Percentiles rank a stretch among this genome's conserved stretches.
Conservation (phyloP, 1,140 invertebrate genomes). For the Bombus pyrosoma region DNA sequence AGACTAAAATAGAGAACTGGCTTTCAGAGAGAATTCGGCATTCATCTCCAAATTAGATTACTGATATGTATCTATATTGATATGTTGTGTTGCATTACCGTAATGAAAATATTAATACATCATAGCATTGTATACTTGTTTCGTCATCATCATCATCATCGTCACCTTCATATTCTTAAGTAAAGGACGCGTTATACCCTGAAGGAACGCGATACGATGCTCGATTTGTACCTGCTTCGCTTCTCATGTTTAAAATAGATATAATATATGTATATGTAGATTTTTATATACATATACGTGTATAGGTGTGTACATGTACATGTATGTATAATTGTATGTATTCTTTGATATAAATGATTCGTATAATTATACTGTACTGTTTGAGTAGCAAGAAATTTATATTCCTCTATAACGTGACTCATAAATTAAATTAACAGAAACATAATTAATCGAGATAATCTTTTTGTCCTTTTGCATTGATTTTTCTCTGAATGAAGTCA, state of each 20-base stretch:
- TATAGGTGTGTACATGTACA: not conserved
- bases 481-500: not conserved
- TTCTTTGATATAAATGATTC: not conserved
- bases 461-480: too few species aligned
- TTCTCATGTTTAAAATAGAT: conserved; percentile 48
- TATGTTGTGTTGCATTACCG: conserved; percentile 61
- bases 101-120: conserved; percentile 67
- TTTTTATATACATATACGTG: conserved; percentile 2
- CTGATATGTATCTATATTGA: conserved; percentile 68
- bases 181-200: conserved; percentile 60
- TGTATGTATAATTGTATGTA: not conserved
- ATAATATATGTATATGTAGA: conserved; percentile 16
- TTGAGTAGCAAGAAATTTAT: not conserved
- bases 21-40: conserved; percentile 49
- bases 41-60: conserved; percentile 50
- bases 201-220: conserved; percentile 62
- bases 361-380: not conserved
- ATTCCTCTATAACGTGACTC: not conserved
- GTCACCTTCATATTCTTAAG: conserved; percentile 27
- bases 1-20: conserved; percentile 14
- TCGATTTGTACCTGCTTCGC: conserved; percentile 57
- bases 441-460: not conserved
- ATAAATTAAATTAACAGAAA: not conserved
- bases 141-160: conserved; percentile 10
- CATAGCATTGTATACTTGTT: conserved; percentile 47